phyloP scores from a whole-genome alignment of 2,113 vertebrate species.

The Poicephalus gulielmi region DNA sequence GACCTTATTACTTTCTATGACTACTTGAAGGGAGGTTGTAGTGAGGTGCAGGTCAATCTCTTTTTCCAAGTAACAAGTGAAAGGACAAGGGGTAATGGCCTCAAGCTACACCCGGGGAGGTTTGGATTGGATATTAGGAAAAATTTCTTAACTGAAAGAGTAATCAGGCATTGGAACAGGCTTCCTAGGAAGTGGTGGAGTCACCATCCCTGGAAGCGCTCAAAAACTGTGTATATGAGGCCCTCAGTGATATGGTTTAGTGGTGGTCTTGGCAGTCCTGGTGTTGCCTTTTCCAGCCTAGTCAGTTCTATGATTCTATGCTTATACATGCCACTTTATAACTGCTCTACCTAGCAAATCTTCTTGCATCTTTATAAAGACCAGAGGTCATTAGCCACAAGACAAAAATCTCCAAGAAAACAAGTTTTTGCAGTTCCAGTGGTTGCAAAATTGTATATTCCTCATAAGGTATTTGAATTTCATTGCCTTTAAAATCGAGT shows the following conservation, averaged over 20 bases:
- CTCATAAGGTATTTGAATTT: neutral
- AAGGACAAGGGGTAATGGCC: neutral
- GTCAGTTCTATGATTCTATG: neutral
- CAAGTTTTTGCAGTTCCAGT: neutral
- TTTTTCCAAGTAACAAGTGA: neutral
- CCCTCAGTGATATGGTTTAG: neutral
- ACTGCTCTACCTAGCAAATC: neutral
- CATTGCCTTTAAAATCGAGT: neutral
- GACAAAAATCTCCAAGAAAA: neutral
- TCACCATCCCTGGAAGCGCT: neutral
- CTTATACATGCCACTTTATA: neutral
- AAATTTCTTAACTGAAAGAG: neutral
- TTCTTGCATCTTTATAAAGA: neutral
- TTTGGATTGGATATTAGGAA: neutral
- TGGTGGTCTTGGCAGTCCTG: neutral
- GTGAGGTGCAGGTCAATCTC: neutral
- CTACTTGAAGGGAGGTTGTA: neutral
- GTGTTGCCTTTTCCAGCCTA: neutral
- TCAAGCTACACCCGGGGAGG: neutral
- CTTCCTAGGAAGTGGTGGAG: neutral
- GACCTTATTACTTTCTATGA: neutral
- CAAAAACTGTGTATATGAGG: neutral
- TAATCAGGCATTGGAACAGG: neutral
- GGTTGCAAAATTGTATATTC: neutral
- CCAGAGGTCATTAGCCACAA: neutral